phyloP scores from a whole-genome alignment of 1,140 invertebrate genomes.

The Sminthurides bifidus region DNA sequence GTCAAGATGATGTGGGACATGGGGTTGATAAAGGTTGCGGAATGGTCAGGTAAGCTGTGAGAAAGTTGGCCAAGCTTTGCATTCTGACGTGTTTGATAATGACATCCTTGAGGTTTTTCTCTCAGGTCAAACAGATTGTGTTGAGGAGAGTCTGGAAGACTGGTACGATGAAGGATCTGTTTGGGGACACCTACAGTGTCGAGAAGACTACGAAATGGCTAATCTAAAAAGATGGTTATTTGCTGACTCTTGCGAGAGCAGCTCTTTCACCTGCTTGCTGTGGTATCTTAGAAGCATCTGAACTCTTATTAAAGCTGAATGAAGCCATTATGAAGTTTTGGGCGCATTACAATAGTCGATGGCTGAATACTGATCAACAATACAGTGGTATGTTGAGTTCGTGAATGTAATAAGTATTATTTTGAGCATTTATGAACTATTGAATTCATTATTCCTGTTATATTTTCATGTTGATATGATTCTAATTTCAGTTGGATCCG shows the following conservation, averaged over 20 bases:
- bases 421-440: background rate
- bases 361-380: conserved; percentile 3
- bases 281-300: conserved; percentile 16
- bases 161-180: conserved; percentile 12
- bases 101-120: no score
- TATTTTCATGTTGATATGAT: no score
- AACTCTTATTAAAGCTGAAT: conserved; percentile 19
- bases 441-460: background rate
- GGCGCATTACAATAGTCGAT: conserved; percentile 17
- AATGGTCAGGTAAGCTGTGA: conserved; percentile 18
- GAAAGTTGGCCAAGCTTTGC: no score
- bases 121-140: no score
- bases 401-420: background rate
- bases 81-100: no score
- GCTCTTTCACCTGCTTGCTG: conserved; percentile 18
- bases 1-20: conserved; percentile 58
- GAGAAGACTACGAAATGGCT: background rate
- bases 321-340: conserved; percentile 26
- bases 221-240: conserved; percentile 1
- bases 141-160: background rate
- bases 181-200: conserved; percentile 15
- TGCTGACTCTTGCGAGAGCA: conserved; percentile 29
- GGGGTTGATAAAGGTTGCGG: conserved; percentile 41
- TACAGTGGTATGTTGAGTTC: background rate
- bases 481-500: background rate